Conservation (phyloP, 2,888 invertebrate species). For the Thysanoteuthis rhombus region DNA sequence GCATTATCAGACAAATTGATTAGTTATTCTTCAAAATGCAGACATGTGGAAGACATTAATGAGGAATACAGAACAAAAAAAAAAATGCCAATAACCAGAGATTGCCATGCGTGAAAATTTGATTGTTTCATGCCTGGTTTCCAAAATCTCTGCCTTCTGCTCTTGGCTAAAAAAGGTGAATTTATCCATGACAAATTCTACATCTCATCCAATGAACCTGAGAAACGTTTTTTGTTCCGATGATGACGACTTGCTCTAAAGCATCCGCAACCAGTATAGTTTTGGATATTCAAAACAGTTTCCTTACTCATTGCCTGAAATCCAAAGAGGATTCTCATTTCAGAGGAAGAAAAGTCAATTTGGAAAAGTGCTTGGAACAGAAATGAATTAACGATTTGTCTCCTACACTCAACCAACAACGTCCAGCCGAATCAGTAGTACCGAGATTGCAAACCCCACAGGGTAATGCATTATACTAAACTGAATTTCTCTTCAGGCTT, state of each 20-base stretch:
- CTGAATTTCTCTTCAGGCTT: neutral
- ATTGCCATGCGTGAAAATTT: neutral
- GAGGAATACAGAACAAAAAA: neutral
- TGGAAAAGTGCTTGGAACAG: neutral
- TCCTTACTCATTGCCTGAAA: neutral
- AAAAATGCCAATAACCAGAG: neutral
- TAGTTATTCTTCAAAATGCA: neutral
- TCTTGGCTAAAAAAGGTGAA: neutral
- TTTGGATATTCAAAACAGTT: neutral
- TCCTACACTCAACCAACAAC: neutral
- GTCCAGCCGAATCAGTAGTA: neutral
- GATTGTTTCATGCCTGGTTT: neutral
- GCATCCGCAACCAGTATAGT: neutral
- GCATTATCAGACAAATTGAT: neutral
- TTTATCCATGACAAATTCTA: too few relatives aligned
- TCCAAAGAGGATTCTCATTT: neutral
- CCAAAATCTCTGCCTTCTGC: neutral
- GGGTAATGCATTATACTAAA: neutral
- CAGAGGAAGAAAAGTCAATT: neutral
- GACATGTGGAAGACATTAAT: neutral
- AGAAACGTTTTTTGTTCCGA: too few relatives aligned
- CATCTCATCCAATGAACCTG: too few relatives aligned
- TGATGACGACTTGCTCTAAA: neutral
- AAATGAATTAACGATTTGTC: neutral
- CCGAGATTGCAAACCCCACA: neutral